Evolutionary conservation across 1,140 invertebrate species (phyloP).

Genomic region (Zaprionus tsacasi): DNA sequence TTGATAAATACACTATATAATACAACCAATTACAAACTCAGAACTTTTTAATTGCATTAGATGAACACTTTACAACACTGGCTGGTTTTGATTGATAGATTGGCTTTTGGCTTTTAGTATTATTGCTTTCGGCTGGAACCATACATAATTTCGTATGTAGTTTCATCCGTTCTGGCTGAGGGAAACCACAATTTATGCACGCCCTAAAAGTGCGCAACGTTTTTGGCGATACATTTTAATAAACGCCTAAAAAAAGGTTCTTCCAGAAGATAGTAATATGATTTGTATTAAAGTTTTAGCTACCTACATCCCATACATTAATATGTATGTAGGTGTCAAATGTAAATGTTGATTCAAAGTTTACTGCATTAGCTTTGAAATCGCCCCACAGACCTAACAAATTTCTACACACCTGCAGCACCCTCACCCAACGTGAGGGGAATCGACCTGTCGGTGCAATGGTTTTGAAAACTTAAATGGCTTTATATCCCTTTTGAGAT

Average conservation of each 20-base stretch:
- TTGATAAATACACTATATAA: constrained; percentile 75
- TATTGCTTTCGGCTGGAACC: neutral
- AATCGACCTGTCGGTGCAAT: constrained; percentile 38
- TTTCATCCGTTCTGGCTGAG: neutral
- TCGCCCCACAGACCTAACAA: constrained; percentile 24
- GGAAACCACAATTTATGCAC: neutral
- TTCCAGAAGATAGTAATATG: constrained; percentile 26
- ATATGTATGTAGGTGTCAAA: neutral
- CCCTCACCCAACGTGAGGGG: neutral
- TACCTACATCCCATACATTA: neutral
- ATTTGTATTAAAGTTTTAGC: constrained; percentile 17
- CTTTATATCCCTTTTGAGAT: constrained; percentile 82
- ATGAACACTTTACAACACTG: constrained; percentile 14
- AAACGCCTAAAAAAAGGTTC: constrained; percentile 8
- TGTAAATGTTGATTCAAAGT: constrained; percentile 14
- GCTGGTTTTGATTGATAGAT: constrained; percentile 1
- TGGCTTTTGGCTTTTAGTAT: constrained; percentile 1
- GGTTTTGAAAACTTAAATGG: constrained; percentile 78
- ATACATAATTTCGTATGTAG: neutral
- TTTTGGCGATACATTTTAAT: constrained; percentile 5
- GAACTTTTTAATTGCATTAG: constrained; percentile 56
- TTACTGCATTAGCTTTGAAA: constrained; percentile 17
- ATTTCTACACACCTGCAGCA: constrained; percentile 34
- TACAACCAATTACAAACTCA: constrained; percentile 67
- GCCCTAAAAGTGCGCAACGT: constrained; percentile 15